Evolutionary conservation across 2,113 vertebrate species (phyloP), one percentile per base, ranked within the genome.

Genomic region (Macquaria ambigua): DNA sequence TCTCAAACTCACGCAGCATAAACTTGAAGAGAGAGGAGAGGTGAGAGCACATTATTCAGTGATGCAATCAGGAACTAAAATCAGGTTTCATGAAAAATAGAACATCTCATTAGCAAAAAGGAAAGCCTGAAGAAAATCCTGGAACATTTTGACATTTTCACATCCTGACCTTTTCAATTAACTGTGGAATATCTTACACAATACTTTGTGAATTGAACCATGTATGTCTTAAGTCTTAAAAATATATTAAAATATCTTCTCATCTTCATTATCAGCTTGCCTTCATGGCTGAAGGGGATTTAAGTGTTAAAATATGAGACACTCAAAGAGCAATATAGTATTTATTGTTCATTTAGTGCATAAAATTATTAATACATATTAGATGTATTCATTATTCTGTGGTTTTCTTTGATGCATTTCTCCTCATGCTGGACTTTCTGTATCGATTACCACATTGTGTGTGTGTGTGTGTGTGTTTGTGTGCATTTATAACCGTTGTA

Each of bases 1-100:
- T 96, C 94, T 99, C 98, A 85, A 99, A 99, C 96, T 99, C 99
- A 64, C 98, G 98, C 89, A 99, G 94, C 99, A 99, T 99, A 94
- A 99, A 99, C 99, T 99, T 64, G 41, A 69, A 43, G 10, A 66
- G 43, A 28, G 37, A 62, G 2, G 0, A 78, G n/a, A 46, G 50
- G 9, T 1, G 3, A 48, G 12, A 37, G 8, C 4, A 52, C 7
- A 41, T 80, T 20, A 58, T 34, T 75, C 15, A 81, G 8, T 21
- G 18, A 43, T 3, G 21, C 2, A 28, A 52, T 16, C 1, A 21
- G 28, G 56, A 71, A n/a, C 2, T 10, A 37, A 68, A 61, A 59
- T 37, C 55, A 21, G 18, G 12, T 67, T 63, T 39, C 62, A 20
- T 41, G 18, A 41, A 39, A 64, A 64, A 11, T 48, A 28, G 0